Evolutionary conservation across 2,888 invertebrate genomes (phyloP).

Genomic region (Pharmacophagus antenor): DNA sequence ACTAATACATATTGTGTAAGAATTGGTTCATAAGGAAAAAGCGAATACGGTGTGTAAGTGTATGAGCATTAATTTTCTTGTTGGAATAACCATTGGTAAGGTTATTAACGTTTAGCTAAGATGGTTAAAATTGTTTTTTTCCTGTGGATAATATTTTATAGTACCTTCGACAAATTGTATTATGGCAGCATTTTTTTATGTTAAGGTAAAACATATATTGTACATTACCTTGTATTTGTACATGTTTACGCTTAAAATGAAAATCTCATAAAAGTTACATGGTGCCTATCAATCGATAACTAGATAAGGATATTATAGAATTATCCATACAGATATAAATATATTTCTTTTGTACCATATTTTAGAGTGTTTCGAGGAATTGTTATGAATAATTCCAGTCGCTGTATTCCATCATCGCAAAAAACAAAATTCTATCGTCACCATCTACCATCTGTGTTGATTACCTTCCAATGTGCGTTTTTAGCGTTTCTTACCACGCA

Average conservation of each 20-base stretch:
- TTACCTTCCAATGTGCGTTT: too few relatives aligned
- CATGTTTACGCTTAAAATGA: background rate
- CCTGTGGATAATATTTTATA: background rate
- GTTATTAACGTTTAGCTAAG: background rate
- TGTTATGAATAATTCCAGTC: too few relatives aligned
- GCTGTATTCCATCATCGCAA: too few relatives aligned
- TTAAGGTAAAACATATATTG: background rate
- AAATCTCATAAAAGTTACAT: background rate
- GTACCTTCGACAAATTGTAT: background rate
- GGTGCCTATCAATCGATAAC: too few relatives aligned
- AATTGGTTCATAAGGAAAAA: background rate
- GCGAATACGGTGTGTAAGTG: conserved; percentile 1
- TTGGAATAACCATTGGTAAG: background rate
- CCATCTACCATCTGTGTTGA: too few relatives aligned
- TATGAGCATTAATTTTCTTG: background rate
- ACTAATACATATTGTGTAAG: too few relatives aligned
- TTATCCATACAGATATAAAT: too few relatives aligned
- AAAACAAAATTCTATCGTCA: too few relatives aligned
- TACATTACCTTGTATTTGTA: background rate
- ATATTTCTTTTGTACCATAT: too few relatives aligned
- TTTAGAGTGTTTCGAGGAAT: too few relatives aligned
- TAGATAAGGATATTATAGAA: too few relatives aligned
- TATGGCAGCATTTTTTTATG: background rate
- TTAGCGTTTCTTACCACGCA: too few relatives aligned
- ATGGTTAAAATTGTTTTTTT: background rate